A percentile compares a stretch with the other conserved stretches of the same genome.
Evolutionary conservation across 2,797 vertebrate genomes (phyloP).

Genomic region (Typhlichthys eigenmanni): DNA sequence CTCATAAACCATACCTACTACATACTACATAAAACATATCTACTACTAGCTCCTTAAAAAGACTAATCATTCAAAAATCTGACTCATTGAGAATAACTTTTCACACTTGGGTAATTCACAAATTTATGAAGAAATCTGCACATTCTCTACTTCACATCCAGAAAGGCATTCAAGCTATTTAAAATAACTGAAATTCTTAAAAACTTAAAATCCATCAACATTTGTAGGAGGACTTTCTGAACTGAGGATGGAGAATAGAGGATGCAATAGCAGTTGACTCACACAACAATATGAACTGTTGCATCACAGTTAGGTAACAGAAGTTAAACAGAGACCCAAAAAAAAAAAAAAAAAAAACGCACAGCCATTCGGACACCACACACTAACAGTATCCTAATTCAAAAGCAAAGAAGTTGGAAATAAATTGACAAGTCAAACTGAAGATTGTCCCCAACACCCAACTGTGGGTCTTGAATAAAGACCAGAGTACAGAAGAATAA

Average conservation of each 20-base stretch:
- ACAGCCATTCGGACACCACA: constrained; percentile 90
- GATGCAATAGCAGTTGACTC: constrained; percentile 68
- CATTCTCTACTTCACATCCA: constrained; percentile 83
- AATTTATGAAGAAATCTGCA: constrained; percentile 75
- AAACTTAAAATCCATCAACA: constrained; percentile 74
- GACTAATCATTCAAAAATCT: constrained; percentile 71
- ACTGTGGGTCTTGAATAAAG: constrained; percentile 84
- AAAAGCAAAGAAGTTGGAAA: constrained; percentile 79
- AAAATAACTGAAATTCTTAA: constrained; percentile 77
- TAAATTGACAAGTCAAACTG: constrained; percentile 2
- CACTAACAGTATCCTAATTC: constrained; percentile 84
- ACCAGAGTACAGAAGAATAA: constrained; percentile 85
- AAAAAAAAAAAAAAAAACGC: constrained; percentile 86
- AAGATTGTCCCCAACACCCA: constrained; percentile 76
- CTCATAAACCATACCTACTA: constrained; percentile 80
- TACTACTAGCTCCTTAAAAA: constrained; percentile 77
- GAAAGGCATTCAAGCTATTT: constrained; percentile 75
- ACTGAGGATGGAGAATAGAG: constrained; percentile 68
- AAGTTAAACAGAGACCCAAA: constrained; percentile 73
- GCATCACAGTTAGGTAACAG: constrained; percentile 71
- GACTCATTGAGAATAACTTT: constrained; percentile 81
- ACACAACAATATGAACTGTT: constrained; percentile 68
- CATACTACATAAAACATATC: too few species aligned
- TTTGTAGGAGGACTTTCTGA: constrained; percentile 76
- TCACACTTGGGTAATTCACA: constrained; percentile 71